Percentiles rank a stretch among this genome's conserved stretches.
Conservation (phyloP, 2,797 vertebrate genomes). For the Spheniscus humboldti region DNA sequence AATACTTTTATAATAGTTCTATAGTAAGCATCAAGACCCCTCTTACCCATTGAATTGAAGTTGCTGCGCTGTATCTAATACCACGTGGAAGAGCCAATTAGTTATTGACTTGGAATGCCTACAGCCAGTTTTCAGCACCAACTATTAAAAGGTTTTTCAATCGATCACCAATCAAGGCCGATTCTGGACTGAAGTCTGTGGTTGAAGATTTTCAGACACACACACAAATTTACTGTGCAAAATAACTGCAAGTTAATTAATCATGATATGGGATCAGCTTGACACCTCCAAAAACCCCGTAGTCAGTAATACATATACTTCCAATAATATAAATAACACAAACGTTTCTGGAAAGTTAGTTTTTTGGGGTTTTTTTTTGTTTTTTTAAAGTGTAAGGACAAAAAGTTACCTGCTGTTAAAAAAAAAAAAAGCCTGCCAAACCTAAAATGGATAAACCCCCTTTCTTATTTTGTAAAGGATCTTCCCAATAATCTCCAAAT, state of each 20-base stretch:
- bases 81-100: neutral
- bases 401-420: neutral
- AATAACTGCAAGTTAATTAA: neutral
- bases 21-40: neutral
- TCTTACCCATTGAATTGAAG: neutral
- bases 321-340: neutral
- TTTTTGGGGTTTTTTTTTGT: neutral
- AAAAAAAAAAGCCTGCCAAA: neutral
- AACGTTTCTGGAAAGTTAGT: neutral
- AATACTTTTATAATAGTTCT: neutral
- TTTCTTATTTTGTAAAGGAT: neutral
- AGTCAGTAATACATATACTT: neutral
- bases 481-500: neutral
- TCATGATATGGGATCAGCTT: neutral
- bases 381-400: neutral
- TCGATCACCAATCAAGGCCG: neutral
- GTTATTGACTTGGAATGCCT: neutral
- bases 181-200: neutral
- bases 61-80: neutral
- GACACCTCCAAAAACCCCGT: neutral
- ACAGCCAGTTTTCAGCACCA: neutral
- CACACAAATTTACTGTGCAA: neutral
- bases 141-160: neutral
- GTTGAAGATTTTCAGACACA: neutral
- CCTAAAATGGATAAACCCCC: accelerated